Conservation (phyloP, 2,797 vertebrate species). For the Erithacus rubecula region DNA sequence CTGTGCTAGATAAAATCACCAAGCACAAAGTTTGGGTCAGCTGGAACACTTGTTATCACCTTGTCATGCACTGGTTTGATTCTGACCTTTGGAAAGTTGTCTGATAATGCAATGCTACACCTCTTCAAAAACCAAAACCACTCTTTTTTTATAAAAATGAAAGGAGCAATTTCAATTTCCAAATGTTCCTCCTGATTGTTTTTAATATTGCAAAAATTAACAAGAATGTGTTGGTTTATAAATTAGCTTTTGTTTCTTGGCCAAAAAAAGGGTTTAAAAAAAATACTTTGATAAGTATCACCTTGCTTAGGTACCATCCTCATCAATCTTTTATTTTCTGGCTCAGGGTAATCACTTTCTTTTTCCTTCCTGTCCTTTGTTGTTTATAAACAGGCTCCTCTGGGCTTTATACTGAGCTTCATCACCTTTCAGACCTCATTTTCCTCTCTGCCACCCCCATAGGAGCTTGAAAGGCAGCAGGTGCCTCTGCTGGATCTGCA, state of each 20-base stretch:
- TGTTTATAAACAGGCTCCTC: not conserved
- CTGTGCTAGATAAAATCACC: not conserved
- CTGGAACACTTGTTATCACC: not conserved
- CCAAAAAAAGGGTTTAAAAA: rapidly evolving
- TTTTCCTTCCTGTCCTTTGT: not conserved
- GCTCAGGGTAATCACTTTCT: not conserved
- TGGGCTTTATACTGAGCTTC: not conserved
- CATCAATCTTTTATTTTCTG: not conserved
- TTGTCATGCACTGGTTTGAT: not conserved
- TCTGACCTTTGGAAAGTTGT: not conserved
- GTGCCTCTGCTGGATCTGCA: not conserved
- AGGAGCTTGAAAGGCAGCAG: not conserved
- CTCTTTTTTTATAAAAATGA: not conserved
- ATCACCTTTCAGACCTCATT: not conserved
- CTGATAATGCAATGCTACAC: not conserved
- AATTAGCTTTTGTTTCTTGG: not conserved
- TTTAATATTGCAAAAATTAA: not conserved
- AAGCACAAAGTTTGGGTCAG: not conserved
- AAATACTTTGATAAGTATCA: not conserved
- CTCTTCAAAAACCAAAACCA: not conserved
- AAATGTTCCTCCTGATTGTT: rapidly evolving
- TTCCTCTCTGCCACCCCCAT: not conserved
- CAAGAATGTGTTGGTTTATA: not conserved
- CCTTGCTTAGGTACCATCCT: not conserved
- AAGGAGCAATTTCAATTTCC: not conserved